phyloP scores from a whole-genome alignment of 2,797 vertebrate genomes.

The Nyctibius grandis region DNA sequence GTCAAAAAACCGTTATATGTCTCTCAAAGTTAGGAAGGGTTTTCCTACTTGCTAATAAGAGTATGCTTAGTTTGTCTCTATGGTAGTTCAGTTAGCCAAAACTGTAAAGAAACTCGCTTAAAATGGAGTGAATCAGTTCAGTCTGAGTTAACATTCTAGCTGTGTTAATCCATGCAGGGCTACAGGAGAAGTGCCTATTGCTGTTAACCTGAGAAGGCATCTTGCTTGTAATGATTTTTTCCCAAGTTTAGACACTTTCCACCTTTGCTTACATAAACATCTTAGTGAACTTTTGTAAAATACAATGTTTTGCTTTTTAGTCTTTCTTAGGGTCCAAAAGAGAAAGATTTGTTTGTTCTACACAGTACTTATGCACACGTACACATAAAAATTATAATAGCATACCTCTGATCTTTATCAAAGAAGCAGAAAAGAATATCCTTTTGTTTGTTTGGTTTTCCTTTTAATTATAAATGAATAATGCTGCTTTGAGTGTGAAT shows the following conservation, averaged over 20 bases:
- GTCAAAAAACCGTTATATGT: neutral
- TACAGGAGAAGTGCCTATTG: neutral
- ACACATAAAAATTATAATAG: neutral
- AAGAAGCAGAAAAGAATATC: neutral
- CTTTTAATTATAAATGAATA: neutral
- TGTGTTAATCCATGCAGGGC: neutral
- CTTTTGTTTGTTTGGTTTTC: neutral
- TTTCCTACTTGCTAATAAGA: neutral
- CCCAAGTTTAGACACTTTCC: neutral
- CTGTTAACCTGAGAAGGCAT: neutral
- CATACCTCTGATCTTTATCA: neutral
- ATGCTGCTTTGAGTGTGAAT: neutral
- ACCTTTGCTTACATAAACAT: neutral
- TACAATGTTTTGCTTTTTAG: neutral
- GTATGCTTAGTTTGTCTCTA: neutral
- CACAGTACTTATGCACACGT: neutral
- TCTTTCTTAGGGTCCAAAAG: neutral
- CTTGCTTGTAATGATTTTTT: neutral
- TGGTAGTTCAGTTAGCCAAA: neutral
- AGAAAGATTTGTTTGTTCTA: neutral
- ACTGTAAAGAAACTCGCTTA: neutral
- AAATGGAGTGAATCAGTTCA: neutral
- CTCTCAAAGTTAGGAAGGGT: neutral
- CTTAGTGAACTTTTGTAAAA: neutral
- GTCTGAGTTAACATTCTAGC: neutral